Conservation (phyloP, 2,888 invertebrate species). For the Eupithecia subumbrata region DNA sequence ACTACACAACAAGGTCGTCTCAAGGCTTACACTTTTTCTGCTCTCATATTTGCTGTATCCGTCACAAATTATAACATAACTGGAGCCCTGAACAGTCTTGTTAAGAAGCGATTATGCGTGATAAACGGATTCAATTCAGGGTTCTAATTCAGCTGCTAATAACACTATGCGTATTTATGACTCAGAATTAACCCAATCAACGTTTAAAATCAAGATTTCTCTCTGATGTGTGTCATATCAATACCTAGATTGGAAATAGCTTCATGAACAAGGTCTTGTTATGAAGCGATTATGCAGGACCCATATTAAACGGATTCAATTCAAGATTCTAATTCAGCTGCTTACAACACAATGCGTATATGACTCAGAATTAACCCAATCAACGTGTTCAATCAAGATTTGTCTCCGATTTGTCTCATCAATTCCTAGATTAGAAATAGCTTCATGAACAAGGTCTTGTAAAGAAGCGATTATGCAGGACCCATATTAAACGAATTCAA, state of each 20-base stretch:
- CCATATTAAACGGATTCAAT: not conserved
- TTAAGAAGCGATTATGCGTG: not conserved
- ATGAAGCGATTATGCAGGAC: too few relatives aligned
- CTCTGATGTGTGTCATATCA: not conserved
- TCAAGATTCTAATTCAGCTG: not conserved
- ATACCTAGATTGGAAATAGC: not conserved
- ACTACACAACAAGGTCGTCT: conserved; percentile 27
- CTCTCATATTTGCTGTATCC: not conserved
- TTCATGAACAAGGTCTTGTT: too few relatives aligned
- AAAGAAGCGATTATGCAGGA: not conserved
- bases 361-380: conserved; percentile 3
- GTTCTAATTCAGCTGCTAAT: too few relatives aligned
- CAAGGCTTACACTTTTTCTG: conserved; percentile 4
- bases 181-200: conserved; percentile 2
- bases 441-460: not conserved
- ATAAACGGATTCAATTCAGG: not conserved
- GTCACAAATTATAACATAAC: not conserved
- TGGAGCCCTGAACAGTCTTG: not conserved
- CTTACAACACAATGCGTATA: not conserved
- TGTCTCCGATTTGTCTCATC: not conserved
- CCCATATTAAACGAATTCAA: not conserved
- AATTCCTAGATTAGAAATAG: not conserved
- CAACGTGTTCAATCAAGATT: not conserved
- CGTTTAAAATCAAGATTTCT: not conserved
- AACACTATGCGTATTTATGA: not conserved